These are phyloP conservation scores for Sparidentex hasta DNA, from an alignment of 2,797 vertebrate genomes.

Conservation along the genomic window DNA sequence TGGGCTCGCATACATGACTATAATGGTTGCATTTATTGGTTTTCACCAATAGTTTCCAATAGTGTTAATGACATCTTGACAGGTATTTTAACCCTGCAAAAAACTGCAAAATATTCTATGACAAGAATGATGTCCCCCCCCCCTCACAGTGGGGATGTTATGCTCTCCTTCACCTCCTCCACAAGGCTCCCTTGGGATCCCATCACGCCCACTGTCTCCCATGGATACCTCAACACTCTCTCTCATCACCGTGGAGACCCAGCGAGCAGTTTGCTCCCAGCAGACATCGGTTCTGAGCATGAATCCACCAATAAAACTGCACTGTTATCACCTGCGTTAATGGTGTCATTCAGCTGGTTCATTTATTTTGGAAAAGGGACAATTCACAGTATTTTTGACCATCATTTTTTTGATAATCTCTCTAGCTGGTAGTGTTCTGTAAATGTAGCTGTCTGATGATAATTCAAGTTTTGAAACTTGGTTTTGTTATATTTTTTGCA, in stretches of 20 bases:
- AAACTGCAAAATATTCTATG: constrained; percentile 4
- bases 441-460: constrained; percentile 4
- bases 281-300: constrained; percentile 46
- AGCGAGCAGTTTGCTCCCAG: constrained; percentile 57
- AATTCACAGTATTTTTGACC: constrained; percentile 2
- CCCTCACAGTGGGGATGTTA: constrained; percentile 40
- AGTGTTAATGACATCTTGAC: constrained; percentile 8
- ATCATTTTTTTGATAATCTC: background rate
- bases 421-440: background rate
- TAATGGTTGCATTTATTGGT: background rate
- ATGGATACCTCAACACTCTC: constrained; percentile 68
- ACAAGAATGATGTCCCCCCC: background rate
- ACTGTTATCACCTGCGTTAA: constrained; percentile 54
- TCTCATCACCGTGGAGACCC: constrained; percentile 77
- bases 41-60: background rate
- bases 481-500: constrained; percentile 10
- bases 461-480: background rate
- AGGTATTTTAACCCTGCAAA: background rate
- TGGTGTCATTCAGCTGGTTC: constrained; percentile 50
- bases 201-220: constrained; percentile 71
- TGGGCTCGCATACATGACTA: background rate
- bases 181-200: constrained; percentile 60
- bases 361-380: background rate
- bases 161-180: constrained; percentile 68
- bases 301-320: constrained; percentile 45